Percentiles rank a stretch among this genome's conserved stretches.
These are phyloP conservation scores for Ennomos erosarius DNA, from an alignment of 2,888 invertebrate genomes.

Conservation along the genomic window DNA sequence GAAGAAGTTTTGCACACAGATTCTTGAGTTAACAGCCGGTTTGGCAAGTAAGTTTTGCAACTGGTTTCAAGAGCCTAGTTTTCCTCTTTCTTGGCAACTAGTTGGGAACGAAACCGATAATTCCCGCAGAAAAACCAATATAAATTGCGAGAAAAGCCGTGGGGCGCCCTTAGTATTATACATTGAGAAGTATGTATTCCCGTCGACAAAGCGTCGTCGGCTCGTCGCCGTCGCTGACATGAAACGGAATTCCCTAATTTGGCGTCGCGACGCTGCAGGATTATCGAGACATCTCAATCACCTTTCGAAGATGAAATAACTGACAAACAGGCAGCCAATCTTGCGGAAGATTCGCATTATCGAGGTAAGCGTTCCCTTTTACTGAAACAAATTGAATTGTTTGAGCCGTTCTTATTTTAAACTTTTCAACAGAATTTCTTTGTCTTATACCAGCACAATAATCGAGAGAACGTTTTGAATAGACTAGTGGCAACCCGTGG, in stretches of 20 bases:
- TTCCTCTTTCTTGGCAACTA: too few species aligned
- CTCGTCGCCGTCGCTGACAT: neutral
- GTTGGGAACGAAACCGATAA: too few species aligned
- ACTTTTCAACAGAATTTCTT: too few species aligned
- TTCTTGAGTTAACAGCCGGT: too few species aligned
- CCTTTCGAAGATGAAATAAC: neutral
- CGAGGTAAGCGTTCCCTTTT: neutral
- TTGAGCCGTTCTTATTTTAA: too few species aligned
- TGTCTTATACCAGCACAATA: too few species aligned
- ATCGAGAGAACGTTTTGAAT: too few species aligned
- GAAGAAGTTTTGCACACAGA: neutral
- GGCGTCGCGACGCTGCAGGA: neutral
- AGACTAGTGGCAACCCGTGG: too few species aligned
- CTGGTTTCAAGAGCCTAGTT: too few species aligned
- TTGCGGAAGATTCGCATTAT: neutral
- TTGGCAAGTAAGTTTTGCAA: too few species aligned
- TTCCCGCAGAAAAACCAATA: too few species aligned
- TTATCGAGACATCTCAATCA: slow-evolving; percentile 9
- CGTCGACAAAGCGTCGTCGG: neutral
- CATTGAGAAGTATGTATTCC: neutral
- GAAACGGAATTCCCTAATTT: slow-evolving; percentile 5
- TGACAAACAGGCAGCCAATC: slow-evolving; percentile 2
- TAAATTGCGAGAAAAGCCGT: too few species aligned
- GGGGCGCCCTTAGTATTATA: neutral
- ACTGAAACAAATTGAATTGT: neutral